phyloP scores from a whole-genome alignment of 2,113 vertebrate species.

The Puffinus mauretanicus region DNA sequence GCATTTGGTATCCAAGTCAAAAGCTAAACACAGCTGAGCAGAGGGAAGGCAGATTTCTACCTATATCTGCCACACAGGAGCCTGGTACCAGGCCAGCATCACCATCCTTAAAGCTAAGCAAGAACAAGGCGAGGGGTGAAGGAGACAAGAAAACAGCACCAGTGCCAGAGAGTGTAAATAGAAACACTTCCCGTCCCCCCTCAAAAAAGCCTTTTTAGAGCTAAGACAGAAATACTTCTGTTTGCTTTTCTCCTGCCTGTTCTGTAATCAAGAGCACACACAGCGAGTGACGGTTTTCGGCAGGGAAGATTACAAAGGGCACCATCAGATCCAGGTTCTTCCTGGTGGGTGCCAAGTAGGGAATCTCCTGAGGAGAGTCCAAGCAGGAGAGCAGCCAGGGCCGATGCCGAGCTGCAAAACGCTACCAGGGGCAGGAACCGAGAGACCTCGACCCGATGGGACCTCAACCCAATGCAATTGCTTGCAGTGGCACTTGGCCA shows the following conservation, averaged over 20 bases:
- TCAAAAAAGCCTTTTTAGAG: background rate
- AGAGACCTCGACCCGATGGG: rapidly evolving
- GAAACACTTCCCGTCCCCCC: rapidly evolving
- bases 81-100: background rate
- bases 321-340: background rate
- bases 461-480: background rate
- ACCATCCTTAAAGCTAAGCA: background rate
- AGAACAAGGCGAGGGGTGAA: background rate
- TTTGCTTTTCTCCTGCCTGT: background rate
- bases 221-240: background rate
- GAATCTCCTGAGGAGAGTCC: background rate
- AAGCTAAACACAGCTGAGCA: background rate
- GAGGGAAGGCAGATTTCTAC: background rate
- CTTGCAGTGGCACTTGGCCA: background rate
- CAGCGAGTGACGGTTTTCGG: rapidly evolving
- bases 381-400: background rate
- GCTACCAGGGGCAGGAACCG: background rate
- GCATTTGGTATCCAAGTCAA: background rate
- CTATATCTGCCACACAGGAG: rapidly evolving
- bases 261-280: background rate
- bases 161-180: background rate
- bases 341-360: background rate
- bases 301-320: background rate
- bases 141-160: background rate
- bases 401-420: background rate